Evolutionary conservation across 2,888 invertebrate genomes (phyloP).

Genomic region (Liopterus haemorrhoidalis): DNA sequence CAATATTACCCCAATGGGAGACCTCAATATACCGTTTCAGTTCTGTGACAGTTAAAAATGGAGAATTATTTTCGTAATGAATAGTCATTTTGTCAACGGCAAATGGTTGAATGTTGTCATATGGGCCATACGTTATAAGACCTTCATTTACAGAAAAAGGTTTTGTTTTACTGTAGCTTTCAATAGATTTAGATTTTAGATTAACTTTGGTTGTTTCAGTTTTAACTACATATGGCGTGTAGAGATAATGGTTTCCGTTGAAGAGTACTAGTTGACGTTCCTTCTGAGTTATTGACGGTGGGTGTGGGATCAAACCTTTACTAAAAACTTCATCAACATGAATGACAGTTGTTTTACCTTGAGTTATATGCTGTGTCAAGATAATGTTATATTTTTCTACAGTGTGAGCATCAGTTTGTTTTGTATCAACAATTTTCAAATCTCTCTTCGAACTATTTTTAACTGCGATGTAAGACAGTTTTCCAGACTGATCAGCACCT

Average conservation of each 20-base stretch:
- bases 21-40: slow-evolving; percentile 87
- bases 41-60: slow-evolving; percentile 88
- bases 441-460: slow-evolving; percentile 59
- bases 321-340: slow-evolving; percentile 69
- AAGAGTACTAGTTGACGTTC: slow-evolving; percentile 92
- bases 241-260: slow-evolving; percentile 76
- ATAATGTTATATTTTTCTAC: slow-evolving; percentile 39
- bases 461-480: slow-evolving; percentile 70
- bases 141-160: slow-evolving; percentile 74
- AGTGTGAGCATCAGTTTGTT: slow-evolving; percentile 49
- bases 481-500: slow-evolving; percentile 56
- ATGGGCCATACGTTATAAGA: slow-evolving; percentile 84
- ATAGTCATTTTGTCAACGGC: slow-evolving; percentile 59
- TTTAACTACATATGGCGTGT: slow-evolving; percentile 71
- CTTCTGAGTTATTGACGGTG: slow-evolving; percentile 81
- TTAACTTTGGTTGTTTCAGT: slow-evolving; percentile 78
- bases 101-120: slow-evolving; percentile 62
- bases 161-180: slow-evolving; percentile 74
- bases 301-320: slow-evolving; percentile 75
- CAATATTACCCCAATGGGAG: slow-evolving; percentile 99
- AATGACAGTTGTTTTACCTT: slow-evolving; percentile 53
- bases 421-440: slow-evolving; percentile 40
- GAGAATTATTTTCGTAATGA: slow-evolving; percentile 94
- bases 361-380: slow-evolving; percentile 54
- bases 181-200: slow-evolving; percentile 71